These are phyloP conservation scores for Bombus affinis DNA, from an alignment of 1,140 invertebrate genomes.

Conservation along the genomic window DNA sequence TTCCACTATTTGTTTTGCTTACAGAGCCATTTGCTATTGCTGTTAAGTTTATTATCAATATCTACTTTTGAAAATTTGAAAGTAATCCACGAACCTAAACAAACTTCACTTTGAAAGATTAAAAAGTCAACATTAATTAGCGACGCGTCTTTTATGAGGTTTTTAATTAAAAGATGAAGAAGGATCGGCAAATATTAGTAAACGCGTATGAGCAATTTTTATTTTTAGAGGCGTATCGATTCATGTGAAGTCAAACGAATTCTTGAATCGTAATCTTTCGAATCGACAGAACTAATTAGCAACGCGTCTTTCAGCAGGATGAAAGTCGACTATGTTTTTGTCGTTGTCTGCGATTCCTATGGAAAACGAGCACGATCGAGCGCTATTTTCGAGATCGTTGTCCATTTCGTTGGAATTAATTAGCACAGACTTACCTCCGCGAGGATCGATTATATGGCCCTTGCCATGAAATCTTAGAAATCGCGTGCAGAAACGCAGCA, in stretches of 20 bases:
- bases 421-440: too few species aligned
- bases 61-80: too few species aligned
- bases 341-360: background rate
- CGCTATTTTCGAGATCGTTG: too few species aligned
- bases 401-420: too few species aligned
- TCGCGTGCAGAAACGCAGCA: background rate
- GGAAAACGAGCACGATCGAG: background rate
- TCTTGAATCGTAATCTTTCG: too few species aligned
- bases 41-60: too few species aligned
- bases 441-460: background rate
- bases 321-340: background rate
- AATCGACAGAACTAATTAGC: constrained; percentile 5
- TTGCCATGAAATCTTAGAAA: background rate
- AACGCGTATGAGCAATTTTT: background rate
- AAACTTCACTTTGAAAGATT: background rate
- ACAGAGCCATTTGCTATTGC: too few species aligned
- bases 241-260: background rate
- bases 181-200: background rate
- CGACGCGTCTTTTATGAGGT: background rate
- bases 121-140: background rate
- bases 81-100: too few species aligned
- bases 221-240: background rate
- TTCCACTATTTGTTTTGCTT: too few species aligned
- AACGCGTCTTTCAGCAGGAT: background rate
- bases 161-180: background rate